These are phyloP conservation scores for Phthorimaea operculella DNA, from an alignment of 1,140 invertebrate species.

Conservation along the genomic window DNA sequence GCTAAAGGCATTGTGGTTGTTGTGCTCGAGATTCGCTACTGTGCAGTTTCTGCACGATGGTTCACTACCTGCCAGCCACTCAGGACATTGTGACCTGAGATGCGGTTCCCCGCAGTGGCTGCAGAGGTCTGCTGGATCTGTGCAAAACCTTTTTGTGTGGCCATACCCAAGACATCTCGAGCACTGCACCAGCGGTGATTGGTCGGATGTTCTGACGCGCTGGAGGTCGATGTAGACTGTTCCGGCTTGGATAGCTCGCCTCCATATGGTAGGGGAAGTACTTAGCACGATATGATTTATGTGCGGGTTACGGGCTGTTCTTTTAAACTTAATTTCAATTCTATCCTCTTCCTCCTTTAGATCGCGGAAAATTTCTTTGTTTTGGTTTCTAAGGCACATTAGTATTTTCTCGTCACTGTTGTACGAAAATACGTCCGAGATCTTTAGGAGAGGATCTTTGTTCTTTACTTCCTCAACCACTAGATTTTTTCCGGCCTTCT, in stretches of 20 bases:
- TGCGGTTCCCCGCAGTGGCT: slow-evolving; percentile 15
- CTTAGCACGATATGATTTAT: slow-evolving; percentile 7
- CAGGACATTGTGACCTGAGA: slow-evolving; percentile 5
- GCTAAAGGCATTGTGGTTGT: slow-evolving; percentile 11
- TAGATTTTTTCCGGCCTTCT: slow-evolving; percentile 2
- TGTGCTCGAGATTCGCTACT: neutral
- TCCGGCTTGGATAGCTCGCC: neutral
- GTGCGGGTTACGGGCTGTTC: slow-evolving; percentile 15
- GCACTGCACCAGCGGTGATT: slow-evolving; percentile 7
- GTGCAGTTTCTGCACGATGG: slow-evolving; percentile 14
- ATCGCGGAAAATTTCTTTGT: slow-evolving; percentile 8
- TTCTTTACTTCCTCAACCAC: slow-evolving; percentile 14
- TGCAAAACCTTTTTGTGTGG: slow-evolving; percentile 7
- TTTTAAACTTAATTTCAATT: slow-evolving; percentile 6
- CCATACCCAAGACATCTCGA: slow-evolving; percentile 7
- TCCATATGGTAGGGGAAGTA: slow-evolving; percentile 13
- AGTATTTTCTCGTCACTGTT: slow-evolving; percentile 19
- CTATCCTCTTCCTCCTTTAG: slow-evolving; percentile 5
- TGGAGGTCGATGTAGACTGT: slow-evolving; percentile 7
- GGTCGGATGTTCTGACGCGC: neutral
- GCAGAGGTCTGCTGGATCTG: slow-evolving; percentile 7
- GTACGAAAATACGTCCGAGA: slow-evolving; percentile 6
- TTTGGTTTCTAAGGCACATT: slow-evolving; percentile 14
- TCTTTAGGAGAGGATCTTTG: slow-evolving; percentile 12
- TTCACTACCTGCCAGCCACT: neutral